Percentiles rank a stretch among this genome's conserved stretches.
phyloP scores from a whole-genome alignment of 2,113 vertebrate genomes.

The Pycnonotus jocosus region DNA sequence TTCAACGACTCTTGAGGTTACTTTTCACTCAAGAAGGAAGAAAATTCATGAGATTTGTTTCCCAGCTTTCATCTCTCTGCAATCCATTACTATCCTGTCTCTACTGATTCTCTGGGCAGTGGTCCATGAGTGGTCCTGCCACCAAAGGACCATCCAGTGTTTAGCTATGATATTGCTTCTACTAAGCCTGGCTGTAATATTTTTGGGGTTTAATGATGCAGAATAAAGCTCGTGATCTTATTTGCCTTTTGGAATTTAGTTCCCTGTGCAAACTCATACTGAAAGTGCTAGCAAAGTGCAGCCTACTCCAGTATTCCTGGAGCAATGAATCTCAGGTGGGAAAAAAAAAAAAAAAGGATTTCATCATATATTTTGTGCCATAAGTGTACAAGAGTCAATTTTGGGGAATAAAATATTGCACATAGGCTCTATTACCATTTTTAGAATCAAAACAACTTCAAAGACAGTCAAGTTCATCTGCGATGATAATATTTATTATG shows the following conservation, averaged over 20 bases:
- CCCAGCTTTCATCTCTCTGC: not conserved
- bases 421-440: not conserved
- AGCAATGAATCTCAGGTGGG: not conserved
- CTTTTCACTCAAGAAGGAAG: not conserved
- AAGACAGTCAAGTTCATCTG: not conserved
- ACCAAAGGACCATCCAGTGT: not conserved
- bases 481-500: conserved; percentile 1
- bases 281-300: not conserved
- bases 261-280: not conserved
- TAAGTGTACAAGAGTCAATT: not conserved
- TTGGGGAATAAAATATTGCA: not conserved
- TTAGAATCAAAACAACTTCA: conserved; percentile 34
- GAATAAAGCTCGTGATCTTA: not conserved
- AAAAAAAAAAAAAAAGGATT: not conserved
- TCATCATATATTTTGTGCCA: not conserved
- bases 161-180: not conserved
- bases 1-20: not conserved
- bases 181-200: not conserved
- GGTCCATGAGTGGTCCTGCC: not conserved
- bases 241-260: not conserved
- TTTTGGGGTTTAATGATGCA: not conserved
- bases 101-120: not conserved
- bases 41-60: not conserved
- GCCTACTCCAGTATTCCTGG: not conserved
- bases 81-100: not conserved